Conservation (phyloP, 2,888 invertebrate species). For the Tetanocera ferruginea region DNA sequence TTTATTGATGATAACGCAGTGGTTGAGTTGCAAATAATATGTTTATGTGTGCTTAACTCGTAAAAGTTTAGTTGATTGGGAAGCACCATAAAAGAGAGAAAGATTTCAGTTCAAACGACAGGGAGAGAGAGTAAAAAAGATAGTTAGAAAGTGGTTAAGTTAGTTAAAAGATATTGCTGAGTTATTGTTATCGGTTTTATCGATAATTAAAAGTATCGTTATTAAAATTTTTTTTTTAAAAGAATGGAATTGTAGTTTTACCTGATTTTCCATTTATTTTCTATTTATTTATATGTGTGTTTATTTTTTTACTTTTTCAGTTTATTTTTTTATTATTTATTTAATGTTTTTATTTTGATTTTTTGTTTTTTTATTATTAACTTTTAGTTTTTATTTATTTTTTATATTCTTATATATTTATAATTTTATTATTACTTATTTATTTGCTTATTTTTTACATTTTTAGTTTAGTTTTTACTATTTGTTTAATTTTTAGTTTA, state of each 20-base stretch:
- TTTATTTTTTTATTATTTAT: constrained; percentile 12
- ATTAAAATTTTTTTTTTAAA: background rate
- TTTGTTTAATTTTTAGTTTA: too few species aligned
- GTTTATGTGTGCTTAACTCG: background rate
- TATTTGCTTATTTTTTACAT: constrained; percentile 12
- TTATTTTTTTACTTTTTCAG: constrained; percentile 42
- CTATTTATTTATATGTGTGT: constrained; percentile 37
- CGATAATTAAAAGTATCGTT: background rate
- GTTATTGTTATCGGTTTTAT: too few species aligned
- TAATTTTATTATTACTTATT: constrained; percentile 5
- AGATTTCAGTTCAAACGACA: too few species aligned
- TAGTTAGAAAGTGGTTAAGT: too few species aligned
- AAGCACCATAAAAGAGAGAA: too few species aligned
- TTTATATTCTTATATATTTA: constrained; percentile 21
- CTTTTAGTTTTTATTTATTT: background rate
- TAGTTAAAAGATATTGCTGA: too few species aligned
- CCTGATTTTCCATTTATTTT: constrained; percentile 7
- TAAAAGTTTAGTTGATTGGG: too few species aligned
- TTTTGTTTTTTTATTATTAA: constrained; percentile 12
- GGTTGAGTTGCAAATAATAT: background rate
- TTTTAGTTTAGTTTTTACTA: constrained; percentile 14
- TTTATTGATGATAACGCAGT: background rate
- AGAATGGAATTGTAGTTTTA: background rate
- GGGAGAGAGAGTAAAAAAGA: too few species aligned
- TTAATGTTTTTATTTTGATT: constrained; percentile 23